Percentiles rank a stretch among this genome's conserved stretches.
These are phyloP conservation scores for Thamnophis sirtalis DNA, from an alignment of 2,113 vertebrate genomes.

Conservation along the genomic window DNA sequence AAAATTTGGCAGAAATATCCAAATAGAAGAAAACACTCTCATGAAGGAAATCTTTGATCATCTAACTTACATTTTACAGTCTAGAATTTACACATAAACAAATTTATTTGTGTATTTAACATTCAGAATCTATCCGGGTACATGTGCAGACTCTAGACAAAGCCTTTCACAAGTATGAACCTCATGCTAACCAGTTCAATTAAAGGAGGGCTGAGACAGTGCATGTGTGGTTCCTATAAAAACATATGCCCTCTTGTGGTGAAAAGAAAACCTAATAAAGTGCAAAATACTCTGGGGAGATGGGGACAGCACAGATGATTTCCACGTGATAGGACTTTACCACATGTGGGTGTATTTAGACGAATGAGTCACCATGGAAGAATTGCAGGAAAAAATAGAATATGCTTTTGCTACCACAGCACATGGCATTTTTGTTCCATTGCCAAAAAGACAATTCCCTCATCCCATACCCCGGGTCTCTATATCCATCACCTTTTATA, in stretches of 20 bases:
- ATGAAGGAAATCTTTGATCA: neutral
- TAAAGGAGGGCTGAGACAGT: neutral
- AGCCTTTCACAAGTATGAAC: neutral
- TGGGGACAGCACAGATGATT: neutral
- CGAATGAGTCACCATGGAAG: conserved; percentile 4
- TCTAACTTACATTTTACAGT: neutral
- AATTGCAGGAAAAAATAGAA: neutral
- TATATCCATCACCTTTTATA: neutral
- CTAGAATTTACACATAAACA: neutral
- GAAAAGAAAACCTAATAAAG: neutral
- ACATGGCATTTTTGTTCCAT: neutral
- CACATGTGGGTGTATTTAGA: conserved; percentile 16
- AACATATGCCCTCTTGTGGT: neutral
- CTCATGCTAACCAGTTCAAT: neutral
- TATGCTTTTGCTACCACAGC: neutral
- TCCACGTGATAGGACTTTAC: neutral
- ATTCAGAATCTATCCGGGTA: neutral
- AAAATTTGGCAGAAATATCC: neutral
- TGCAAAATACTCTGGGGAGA: neutral
- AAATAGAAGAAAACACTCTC: neutral
- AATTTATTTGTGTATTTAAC: neutral
- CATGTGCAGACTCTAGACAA: neutral
- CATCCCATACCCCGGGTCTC: neutral
- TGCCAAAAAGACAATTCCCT: conserved; percentile 15
- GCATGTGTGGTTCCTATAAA: neutral